Conservation (phyloP, 2,888 invertebrate species). For the Acleris sparsana region DNA sequence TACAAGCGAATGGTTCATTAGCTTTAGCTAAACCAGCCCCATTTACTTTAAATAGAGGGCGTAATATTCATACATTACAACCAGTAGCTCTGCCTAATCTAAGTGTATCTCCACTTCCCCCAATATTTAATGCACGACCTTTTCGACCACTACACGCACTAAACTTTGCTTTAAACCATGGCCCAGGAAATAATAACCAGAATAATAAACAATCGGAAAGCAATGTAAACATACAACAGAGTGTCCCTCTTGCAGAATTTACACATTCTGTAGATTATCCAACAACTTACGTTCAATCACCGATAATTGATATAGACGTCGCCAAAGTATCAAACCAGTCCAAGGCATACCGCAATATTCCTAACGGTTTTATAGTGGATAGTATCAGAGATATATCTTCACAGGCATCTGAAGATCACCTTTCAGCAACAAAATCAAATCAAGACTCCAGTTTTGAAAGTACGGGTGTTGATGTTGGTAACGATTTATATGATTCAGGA, state of each 20-base stretch:
- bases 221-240: slow-evolving; percentile 84
- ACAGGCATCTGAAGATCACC: slow-evolving; percentile 77
- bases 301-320: slow-evolving; percentile 84
- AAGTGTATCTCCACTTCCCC: slow-evolving; percentile 84
- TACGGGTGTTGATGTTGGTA: slow-evolving; percentile 65
- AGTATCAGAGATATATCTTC: slow-evolving; percentile 79
- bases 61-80: slow-evolving; percentile 77
- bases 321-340: slow-evolving; percentile 60
- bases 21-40: slow-evolving; percentile 74
- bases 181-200: slow-evolving; percentile 60
- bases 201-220: slow-evolving; percentile 55
- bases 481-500: slow-evolving; percentile 64
- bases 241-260: slow-evolving; percentile 87
- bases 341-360: slow-evolving; percentile 71
- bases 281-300: slow-evolving; percentile 87
- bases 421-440: slow-evolving; percentile 70
- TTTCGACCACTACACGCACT: slow-evolving; percentile 69
- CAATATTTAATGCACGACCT: slow-evolving; percentile 85
- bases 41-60: slow-evolving; percentile 71
- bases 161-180: slow-evolving; percentile 50
- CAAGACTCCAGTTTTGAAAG: slow-evolving; percentile 74
- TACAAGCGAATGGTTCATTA: slow-evolving; percentile 60
- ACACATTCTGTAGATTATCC: slow-evolving; percentile 89
- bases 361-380: slow-evolving; percentile 66
- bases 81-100: slow-evolving; percentile 87